Evolutionary conservation across 2,888 invertebrate species (phyloP).

Genomic region (Erebia aethiops): DNA sequence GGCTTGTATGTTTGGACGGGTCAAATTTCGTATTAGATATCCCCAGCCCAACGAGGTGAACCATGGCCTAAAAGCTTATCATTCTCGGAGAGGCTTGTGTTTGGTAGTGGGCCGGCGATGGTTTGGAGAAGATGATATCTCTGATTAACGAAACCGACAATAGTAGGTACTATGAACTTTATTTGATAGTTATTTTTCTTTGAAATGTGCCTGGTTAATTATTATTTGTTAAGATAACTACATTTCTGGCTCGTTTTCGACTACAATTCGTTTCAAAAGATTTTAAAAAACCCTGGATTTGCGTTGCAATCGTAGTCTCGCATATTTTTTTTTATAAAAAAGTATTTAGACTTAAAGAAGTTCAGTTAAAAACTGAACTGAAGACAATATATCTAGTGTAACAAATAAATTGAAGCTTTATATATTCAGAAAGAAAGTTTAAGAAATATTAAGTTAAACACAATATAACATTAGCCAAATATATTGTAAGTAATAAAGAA

Average conservation of each 20-base stretch:
- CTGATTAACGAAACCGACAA: not conserved
- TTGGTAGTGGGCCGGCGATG: too few species aligned
- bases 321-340: constrained; percentile 17
- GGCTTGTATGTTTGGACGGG: too few species aligned
- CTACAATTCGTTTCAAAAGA: constrained; percentile 2
- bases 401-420: constrained; percentile 2
- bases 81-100: too few species aligned
- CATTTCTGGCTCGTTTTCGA: constrained; percentile 2
- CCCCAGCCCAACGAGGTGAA: too few species aligned
- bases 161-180: not conserved
- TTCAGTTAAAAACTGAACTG: not conserved
- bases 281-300: constrained; percentile 3
- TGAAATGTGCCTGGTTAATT: not conserved
- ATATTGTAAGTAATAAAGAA: too few species aligned
- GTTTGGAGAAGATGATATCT: too few species aligned
- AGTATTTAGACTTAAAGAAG: constrained; percentile 22
- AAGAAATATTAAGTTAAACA: too few species aligned
- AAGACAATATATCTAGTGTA: not conserved
- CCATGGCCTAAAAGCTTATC: too few species aligned
- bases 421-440: too few species aligned
- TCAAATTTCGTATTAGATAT: too few species aligned
- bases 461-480: too few species aligned
- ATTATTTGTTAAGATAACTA: not conserved
- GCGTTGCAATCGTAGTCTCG: constrained; percentile 10
- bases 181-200: not conserved